Percentiles rank a stretch among this genome's conserved stretches.
phyloP scores from a whole-genome alignment of 2,797 vertebrate species.

The Lepus oiostolus region DNA sequence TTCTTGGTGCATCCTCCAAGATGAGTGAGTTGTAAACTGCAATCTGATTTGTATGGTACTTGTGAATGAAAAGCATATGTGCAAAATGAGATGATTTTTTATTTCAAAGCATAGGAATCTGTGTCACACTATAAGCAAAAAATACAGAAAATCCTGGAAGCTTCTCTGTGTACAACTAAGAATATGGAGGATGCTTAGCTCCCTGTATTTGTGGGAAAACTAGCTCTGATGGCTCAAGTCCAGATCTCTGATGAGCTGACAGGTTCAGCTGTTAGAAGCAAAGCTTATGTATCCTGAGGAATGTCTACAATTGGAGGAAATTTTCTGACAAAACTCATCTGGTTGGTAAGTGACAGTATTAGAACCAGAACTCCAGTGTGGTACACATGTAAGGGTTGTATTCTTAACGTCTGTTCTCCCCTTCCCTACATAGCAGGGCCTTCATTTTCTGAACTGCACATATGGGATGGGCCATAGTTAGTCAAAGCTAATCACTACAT shows the following conservation, averaged over 20 bases:
- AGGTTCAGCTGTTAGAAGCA: background rate
- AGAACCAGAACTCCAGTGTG: background rate
- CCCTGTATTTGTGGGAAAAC: background rate
- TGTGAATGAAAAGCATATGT: background rate
- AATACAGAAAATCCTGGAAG: background rate
- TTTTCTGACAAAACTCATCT: background rate
- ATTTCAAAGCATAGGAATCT: conserved; percentile 31
- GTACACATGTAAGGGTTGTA: background rate
- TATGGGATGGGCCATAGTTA: background rate
- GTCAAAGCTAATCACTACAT: background rate
- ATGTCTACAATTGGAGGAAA: background rate
- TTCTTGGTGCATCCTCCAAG: background rate
- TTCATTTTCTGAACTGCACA: background rate
- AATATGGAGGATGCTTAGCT: background rate
- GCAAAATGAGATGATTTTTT: background rate
- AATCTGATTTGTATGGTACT: background rate
- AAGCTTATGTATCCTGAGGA: background rate
- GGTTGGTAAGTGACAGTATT: background rate
- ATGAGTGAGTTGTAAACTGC: background rate
- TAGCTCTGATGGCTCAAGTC: background rate
- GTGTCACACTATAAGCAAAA: background rate
- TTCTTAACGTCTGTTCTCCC: background rate
- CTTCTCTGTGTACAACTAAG: background rate
- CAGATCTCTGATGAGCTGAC: background rate
- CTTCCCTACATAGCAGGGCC: background rate